These are phyloP conservation scores for Calliopsis andreniformis DNA, from an alignment of 1,140 invertebrate genomes.

Conservation along the genomic window DNA sequence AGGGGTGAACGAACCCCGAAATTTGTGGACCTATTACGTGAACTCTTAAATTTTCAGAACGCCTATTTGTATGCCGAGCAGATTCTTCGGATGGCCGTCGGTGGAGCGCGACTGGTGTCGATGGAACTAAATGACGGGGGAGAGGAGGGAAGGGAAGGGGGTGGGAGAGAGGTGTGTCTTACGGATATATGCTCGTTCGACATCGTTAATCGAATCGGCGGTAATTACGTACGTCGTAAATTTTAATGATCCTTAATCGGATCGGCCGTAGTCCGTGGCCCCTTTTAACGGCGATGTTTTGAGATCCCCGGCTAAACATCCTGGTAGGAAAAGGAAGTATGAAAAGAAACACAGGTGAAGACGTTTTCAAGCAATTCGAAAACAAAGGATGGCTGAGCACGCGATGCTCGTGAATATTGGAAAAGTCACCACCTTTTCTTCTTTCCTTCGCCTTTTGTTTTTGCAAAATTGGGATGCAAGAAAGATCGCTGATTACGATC, in stretches of 20 bases:
- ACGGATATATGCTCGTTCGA: slow-evolving; percentile 50
- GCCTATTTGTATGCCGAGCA: slow-evolving; percentile 60
- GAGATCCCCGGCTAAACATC: slow-evolving; percentile 43
- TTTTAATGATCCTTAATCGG: slow-evolving; percentile 67
- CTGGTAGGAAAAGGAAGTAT: neutral
- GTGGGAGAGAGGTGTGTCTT: slow-evolving; percentile 50
- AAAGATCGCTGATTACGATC: no score
- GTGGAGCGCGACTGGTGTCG: slow-evolving; percentile 54
- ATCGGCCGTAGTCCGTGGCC: slow-evolving; percentile 28
- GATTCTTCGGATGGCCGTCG: slow-evolving; percentile 35
- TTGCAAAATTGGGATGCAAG: no score
- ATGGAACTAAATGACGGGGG: slow-evolving; percentile 64
- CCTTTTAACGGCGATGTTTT: slow-evolving; percentile 29
- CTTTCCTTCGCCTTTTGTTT: no score
- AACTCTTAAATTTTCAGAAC: slow-evolving; percentile 49
- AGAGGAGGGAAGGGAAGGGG: slow-evolving; percentile 39
- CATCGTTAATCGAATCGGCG: slow-evolving; percentile 66
- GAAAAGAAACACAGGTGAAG: neutral
- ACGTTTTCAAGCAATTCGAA: neutral
- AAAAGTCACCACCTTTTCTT: neutral
- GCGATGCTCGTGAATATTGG: neutral
- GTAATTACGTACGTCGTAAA: slow-evolving; percentile 67
- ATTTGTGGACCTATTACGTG: slow-evolving; percentile 39
- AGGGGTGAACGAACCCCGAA: slow-evolving; percentile 41
- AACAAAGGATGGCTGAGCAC: neutral